Conservation (phyloP, 2,113 vertebrate species). For the Microtus oregoni region DNA sequence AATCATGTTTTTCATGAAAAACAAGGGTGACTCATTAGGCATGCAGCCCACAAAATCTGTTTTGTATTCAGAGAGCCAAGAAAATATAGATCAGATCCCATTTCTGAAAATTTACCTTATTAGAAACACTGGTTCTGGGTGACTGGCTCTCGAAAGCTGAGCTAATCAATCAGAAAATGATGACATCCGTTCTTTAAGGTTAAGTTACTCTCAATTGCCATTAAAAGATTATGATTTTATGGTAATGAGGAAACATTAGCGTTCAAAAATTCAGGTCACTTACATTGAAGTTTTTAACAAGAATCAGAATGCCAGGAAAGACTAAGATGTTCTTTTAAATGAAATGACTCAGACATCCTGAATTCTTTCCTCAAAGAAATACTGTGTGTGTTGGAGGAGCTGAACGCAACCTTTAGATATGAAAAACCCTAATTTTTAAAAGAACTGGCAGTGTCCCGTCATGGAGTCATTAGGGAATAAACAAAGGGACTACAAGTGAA, state of each 20-base stretch:
- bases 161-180: conserved; percentile 76
- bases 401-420: neutral
- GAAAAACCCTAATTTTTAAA: neutral
- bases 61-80: conserved; percentile 76
- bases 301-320: conserved; percentile 66
- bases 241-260: conserved; percentile 70
- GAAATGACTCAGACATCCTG: conserved; percentile 36
- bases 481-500: neutral
- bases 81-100: conserved; percentile 72
- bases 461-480: conserved; percentile 6
- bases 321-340: conserved; percentile 59
- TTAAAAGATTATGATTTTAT: conserved; percentile 77
- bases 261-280: conserved; percentile 75
- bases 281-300: conserved; percentile 60
- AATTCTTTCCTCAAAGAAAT: conserved; percentile 46
- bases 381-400: conserved; percentile 38
- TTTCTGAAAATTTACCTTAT: conserved; percentile 79
- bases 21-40: conserved; percentile 68
- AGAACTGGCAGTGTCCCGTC: neutral
- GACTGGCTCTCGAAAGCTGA: conserved; percentile 66
- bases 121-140: conserved; percentile 72
- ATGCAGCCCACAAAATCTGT: conserved; percentile 69
- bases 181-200: conserved; percentile 52
- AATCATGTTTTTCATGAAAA: conserved; percentile 79
- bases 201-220: conserved; percentile 74